Evolutionary conservation across 1,140 invertebrate species (phyloP).

Genomic region (Paraescarpia echinospica): DNA sequence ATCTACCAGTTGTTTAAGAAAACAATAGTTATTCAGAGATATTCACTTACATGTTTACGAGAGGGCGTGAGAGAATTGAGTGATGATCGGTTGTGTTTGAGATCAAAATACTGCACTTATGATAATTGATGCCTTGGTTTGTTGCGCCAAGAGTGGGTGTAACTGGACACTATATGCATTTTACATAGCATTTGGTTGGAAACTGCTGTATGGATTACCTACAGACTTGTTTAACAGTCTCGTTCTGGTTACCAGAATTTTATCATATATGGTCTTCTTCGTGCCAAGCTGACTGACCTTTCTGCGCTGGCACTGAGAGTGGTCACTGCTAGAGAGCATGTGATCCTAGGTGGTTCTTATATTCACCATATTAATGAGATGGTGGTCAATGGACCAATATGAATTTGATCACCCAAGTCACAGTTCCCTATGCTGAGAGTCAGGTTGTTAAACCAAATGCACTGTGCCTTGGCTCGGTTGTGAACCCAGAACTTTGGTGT

Average conservation of each 20-base stretch:
- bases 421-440: neutral
- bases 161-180: neutral
- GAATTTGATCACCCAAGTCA: neutral
- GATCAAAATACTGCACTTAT: no score
- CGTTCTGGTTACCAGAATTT: neutral
- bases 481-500: neutral
- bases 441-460: neutral
- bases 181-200: neutral
- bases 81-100: no score
- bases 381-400: neutral
- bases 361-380: neutral
- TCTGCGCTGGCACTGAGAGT: neutral
- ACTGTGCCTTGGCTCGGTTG: neutral
- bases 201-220: neutral
- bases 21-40: no score
- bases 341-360: neutral
- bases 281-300: neutral
- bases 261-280: neutral
- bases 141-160: neutral
- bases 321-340: neutral
- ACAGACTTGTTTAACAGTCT: neutral
- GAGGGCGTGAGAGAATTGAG: no score
- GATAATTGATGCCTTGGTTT: no score
- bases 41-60: no score
- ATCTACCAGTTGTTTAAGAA: no score